These are phyloP conservation scores for Diuraphis noxia DNA, from an alignment of 1,140 invertebrate genomes.

Conservation along the genomic window DNA sequence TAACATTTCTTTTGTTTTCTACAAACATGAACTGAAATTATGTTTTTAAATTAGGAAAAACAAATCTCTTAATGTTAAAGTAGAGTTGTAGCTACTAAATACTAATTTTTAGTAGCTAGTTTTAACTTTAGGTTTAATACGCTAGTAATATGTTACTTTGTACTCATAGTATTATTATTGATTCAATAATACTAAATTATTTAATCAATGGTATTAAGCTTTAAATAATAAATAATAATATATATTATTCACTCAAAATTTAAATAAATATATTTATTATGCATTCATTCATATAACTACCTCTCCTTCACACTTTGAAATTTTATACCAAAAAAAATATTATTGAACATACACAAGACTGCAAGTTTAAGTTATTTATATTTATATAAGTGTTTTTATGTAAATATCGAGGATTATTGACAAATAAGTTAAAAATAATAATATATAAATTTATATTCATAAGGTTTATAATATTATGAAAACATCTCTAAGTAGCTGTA, in stretches of 20 bases:
- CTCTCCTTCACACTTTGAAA: not conserved
- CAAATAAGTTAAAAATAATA: conserved; percentile 43
- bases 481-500: conserved; percentile 10
- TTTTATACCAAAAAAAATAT: not conserved
- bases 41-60: not conserved
- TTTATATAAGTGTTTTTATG: conserved; percentile 17
- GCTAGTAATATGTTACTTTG: too few species aligned
- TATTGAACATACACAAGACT: not conserved
- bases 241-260: not conserved
- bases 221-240: not conserved
- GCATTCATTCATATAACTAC: not conserved
- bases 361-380: conserved; percentile 21
- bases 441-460: conserved; percentile 24
- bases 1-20: not conserved
- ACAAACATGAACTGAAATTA: not conserved
- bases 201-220: not conserved
- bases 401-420: conserved; percentile 38
- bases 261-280: conserved; percentile 12
- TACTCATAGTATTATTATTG: not conserved
- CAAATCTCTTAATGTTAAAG: not conserved
- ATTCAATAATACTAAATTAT: not conserved
- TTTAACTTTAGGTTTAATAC: not conserved
- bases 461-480: conserved; percentile 20
- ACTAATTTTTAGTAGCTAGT: not conserved
- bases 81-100: not conserved